Evolutionary conservation across 2,113 vertebrate species (phyloP).

Genomic region (Cinclus cinclus): DNA sequence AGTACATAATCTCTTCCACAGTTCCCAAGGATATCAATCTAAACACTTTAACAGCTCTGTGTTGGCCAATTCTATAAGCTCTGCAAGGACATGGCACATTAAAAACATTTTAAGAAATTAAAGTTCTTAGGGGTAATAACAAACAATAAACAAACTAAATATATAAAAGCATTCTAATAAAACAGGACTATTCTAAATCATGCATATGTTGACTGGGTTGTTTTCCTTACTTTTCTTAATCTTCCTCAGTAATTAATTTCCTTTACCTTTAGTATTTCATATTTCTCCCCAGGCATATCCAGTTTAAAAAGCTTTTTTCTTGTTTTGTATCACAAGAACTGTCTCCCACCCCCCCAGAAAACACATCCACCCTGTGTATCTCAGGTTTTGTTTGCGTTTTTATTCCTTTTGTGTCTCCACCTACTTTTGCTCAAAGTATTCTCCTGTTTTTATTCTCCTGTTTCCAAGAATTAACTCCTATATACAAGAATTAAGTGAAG

Average conservation of each 20-base stretch:
- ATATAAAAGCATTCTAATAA: background rate
- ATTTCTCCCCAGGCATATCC: background rate
- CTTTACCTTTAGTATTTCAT: background rate
- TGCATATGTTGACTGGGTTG: background rate
- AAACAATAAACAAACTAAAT: background rate
- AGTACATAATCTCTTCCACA: conserved; percentile 94
- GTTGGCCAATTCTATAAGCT: conserved; percentile 95
- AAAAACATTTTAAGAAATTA: background rate
- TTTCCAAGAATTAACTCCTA: no score
- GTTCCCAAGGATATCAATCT: conserved; percentile 93
- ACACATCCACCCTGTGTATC: background rate
- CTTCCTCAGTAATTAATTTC: background rate
- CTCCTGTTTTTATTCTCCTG: background rate
- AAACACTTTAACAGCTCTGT: conserved; percentile 91
- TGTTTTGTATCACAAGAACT: background rate
- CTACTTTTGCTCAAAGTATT: background rate
- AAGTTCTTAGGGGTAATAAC: background rate
- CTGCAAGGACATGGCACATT: conserved; percentile 62
- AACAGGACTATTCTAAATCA: background rate
- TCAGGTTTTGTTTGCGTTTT: background rate
- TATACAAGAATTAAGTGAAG: background rate
- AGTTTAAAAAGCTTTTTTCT: background rate
- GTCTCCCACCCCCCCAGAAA: background rate
- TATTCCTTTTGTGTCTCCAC: background rate
- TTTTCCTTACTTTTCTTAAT: background rate